Conservation (phyloP, 2,888 invertebrate species). For the Iphiclides podalirius region DNA sequence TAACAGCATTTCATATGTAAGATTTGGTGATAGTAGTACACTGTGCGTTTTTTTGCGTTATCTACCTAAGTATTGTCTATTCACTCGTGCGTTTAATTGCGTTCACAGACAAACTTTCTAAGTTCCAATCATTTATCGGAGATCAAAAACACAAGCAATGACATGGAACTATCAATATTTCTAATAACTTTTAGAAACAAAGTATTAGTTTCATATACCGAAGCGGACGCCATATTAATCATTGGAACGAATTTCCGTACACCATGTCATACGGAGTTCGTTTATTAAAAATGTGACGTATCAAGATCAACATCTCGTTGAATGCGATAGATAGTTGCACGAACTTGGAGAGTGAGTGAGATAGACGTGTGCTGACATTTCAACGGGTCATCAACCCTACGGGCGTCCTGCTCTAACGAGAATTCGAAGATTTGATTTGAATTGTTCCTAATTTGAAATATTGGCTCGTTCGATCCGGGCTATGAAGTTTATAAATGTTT, state of each 20-base stretch:
- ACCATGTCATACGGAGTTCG: conserved; percentile 77
- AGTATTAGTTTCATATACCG: conserved; percentile 71
- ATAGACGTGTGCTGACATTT: conserved; percentile 71
- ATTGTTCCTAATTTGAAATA: conserved; percentile 79
- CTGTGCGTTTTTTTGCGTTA: conserved; percentile 49
- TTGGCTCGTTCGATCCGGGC: conserved; percentile 58
- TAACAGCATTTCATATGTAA: conserved; percentile 36
- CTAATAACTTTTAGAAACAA: conserved; percentile 78
- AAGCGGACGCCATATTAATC: conserved; percentile 75
- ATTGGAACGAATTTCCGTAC: conserved; percentile 78
- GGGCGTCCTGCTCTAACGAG: conserved; percentile 77
- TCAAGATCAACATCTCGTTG: conserved; percentile 79
- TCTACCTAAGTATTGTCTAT: conserved; percentile 52
- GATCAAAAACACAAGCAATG: conserved; percentile 75
- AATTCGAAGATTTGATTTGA: conserved; percentile 78
- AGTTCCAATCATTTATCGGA: conserved; percentile 67
- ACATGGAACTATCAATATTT: conserved; percentile 80
- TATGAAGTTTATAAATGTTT: conserved; percentile 47
- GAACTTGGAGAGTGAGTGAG: conserved; percentile 51
- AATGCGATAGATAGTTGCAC: conserved; percentile 55
- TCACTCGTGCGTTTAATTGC: conserved; percentile 61
- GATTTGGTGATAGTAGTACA: conserved; percentile 45
- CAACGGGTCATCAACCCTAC: conserved; percentile 79
- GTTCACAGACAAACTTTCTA: conserved; percentile 70
- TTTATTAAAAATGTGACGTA: conserved; percentile 81